Base-by-base conservation (phyloP, 1,140 invertebrate genomes). In the Trichoplusia ni region DNA sequence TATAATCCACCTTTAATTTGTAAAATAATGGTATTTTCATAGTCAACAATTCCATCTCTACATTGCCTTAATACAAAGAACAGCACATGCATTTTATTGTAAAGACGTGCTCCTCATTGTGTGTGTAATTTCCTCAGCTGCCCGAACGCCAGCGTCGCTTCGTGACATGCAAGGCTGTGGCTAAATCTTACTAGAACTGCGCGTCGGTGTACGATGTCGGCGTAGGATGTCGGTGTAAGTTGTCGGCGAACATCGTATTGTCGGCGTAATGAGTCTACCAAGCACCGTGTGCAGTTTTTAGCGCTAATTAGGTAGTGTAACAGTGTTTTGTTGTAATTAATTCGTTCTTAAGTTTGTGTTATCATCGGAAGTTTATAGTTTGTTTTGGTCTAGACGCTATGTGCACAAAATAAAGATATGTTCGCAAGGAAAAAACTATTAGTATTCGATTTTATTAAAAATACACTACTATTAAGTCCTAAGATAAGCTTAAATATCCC, bases 121-220 rank as follows among this genome's bases (percentile, higher is more conserved):
- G 7, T 3, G 23, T 29, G 25, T 29, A 47, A 47, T 47, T 47
- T 31, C 18, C 44, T 31, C 13, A 11, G 13, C 44, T 7, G 44
- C 44, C 38, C 23, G n/a, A n/a, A n/a, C 9, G 19, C 14, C 23
- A 13, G 11, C 25, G 6, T 25, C 42, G 21, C 29, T n/a, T n/a
- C n/a, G n/a, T n/a, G n/a, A 29, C 44, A 47, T 47, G 23, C 25
- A 29, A 29, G 11, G 27, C 44, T 47, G 25, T 5, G 29, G 21
- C 44, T 47, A 47, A 47, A 47, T 31, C 44, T 29, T 13, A 16
- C 44, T 16, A 14, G 27, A 47, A 31, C 25, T 16, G 13, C 14
- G 5, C 18, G 44, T 47, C 44, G 44, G 44, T 14, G 25, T 47
- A 47, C 27, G 44, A n/a, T 31, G 44, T 47, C 44, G 44, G 44